These are phyloP conservation scores for Pungitius pungitius DNA, from an alignment of 2,113 vertebrate genomes.

Conservation along the genomic window DNA sequence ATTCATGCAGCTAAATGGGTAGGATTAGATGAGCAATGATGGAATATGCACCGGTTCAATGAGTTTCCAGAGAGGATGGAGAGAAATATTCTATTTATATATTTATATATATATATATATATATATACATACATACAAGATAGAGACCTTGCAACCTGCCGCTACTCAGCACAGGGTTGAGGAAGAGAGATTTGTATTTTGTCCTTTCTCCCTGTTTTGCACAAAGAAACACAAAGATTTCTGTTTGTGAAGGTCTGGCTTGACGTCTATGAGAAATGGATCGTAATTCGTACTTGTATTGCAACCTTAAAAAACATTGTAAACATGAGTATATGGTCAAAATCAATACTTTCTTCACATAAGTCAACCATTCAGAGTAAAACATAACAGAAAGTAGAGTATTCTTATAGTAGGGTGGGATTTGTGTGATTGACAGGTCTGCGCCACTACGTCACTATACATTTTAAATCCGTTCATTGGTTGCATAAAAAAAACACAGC, in stretches of 20 bases:
- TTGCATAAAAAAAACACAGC: too few species aligned
- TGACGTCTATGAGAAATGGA: background rate
- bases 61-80: conserved; percentile 15
- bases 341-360: background rate
- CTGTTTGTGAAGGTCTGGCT: background rate
- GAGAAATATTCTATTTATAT: conserved; percentile 17
- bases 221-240: background rate
- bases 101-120: too few species aligned
- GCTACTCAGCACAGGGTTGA: conserved; percentile 27
- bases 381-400: background rate
- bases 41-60: conserved; percentile 1
- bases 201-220: background rate
- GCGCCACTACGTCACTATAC: too few species aligned
- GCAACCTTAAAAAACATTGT: too few species aligned
- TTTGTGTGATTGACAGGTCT: background rate
- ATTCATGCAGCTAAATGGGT: background rate
- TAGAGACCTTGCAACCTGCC: conserved; percentile 24
- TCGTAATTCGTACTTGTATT: too few species aligned
- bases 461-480: too few species aligned
- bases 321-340: background rate
- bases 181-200: conserved; percentile 32
- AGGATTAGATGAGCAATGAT: conserved; percentile 2
- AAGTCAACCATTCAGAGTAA: too few species aligned
- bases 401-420: background rate
- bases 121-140: too few species aligned